Evolutionary conservation across 92 coral and sea anemone genomes (phyloP).

Genomic region (Zoanthus solanderi): DNA sequence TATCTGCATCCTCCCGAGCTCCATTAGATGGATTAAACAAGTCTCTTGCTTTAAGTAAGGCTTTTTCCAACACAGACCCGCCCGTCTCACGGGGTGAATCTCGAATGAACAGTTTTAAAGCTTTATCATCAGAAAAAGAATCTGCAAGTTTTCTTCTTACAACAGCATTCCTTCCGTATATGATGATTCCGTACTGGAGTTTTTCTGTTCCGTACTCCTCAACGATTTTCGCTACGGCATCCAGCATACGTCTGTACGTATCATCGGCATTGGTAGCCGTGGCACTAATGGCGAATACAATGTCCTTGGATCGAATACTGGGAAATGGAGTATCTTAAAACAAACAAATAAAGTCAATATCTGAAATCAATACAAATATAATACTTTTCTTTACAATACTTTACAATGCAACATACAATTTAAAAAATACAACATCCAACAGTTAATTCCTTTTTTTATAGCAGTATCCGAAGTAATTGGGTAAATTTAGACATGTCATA

Average conservation of each 20-base stretch:
- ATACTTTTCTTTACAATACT: neutral
- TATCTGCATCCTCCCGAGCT: constrained; percentile 65
- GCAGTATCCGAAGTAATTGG: too few species aligned
- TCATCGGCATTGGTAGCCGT: constrained; percentile 48
- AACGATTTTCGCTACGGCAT: constrained; percentile 72
- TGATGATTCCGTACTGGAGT: constrained; percentile 76
- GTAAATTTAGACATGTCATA: too few species aligned
- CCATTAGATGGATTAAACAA: constrained; percentile 56
- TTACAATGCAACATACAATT: too few species aligned
- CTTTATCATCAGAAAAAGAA: constrained; percentile 44
- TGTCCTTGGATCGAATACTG: constrained; percentile 55
- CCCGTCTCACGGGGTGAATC: constrained; percentile 49
- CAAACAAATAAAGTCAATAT: neutral
- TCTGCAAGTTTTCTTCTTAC: constrained; percentile 46
- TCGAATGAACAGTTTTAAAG: constrained; percentile 38
- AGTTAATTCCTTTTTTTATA: too few species aligned
- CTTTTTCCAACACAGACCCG: constrained; percentile 69
- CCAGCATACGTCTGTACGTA: constrained; percentile 71
- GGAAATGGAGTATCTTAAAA: constrained; percentile 39
- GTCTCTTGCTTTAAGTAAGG: constrained; percentile 61
- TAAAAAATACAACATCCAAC: too few species aligned
- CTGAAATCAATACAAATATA: neutral
- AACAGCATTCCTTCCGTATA: constrained; percentile 63
- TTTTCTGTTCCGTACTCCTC: constrained; percentile 82
- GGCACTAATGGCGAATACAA: constrained; percentile 82